Evolutionary conservation across 2,113 vertebrate genomes (phyloP), one percentile per base, ranked within the genome.

Genomic region (Nerophis ophidion): DNA sequence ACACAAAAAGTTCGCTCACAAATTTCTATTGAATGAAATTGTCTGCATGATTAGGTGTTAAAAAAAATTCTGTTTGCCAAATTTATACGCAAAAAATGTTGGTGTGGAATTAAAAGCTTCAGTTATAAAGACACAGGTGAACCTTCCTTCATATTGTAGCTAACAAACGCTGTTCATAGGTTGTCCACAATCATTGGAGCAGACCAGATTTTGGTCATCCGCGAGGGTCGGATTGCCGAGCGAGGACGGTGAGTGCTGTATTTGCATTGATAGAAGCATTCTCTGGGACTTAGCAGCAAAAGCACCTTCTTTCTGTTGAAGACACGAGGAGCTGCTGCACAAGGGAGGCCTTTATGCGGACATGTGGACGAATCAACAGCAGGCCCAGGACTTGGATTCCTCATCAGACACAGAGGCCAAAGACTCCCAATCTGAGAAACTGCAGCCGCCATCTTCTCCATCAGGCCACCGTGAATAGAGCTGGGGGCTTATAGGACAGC

Each of bases 171-270:
- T 9, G n/a, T 34, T 14, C n/a, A 52, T 53, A 99, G 96, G 79
- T 86, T 99, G 42, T 99, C 97, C 10, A 99, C 97, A 0, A 89
- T 99, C 61, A 93, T 98, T 0, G 86, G 60, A 3, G 93, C 96
- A 13, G 95, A 99, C 78, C 93, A 95, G 84, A 99, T 99, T 73
- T 89, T 98, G 11, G 94, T 99, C 48, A 80, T 99, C 65, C 93
- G 82, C 7, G 91, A 97, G 0, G 94, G 97, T 14, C 83, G 71
- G 59, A 92, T 99, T 0, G 87, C 82, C 0, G 97, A 98, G 69
- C 86, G 90, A 46, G 97, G 97, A 75, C 84, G 93, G 96, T 99
- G 76, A 91, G 82, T 47, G 15, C 48, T 38, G 0, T 26, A 26
- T n/a, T 26, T 17, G 35, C 13, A 40, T 1, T 40, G 11, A 35